phyloP scores from a whole-genome alignment of 1,140 invertebrate genomes.

The Conopomorpha cramerella region DNA sequence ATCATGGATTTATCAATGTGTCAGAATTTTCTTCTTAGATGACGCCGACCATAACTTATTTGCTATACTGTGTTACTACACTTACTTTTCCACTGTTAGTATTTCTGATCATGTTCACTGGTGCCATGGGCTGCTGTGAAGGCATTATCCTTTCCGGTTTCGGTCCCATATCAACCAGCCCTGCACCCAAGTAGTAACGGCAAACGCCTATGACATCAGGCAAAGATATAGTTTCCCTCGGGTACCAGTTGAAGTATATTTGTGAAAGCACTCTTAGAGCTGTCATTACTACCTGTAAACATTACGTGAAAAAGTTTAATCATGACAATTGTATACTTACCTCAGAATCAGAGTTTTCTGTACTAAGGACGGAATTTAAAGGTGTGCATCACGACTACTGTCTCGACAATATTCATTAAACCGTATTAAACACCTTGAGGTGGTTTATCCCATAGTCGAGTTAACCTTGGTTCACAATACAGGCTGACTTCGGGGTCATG shows the following conservation, averaged over 20 bases:
- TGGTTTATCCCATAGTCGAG: no score
- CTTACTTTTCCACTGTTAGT: constrained; percentile 41
- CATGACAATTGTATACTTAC: background rate
- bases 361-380: no score
- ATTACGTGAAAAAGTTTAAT: background rate
- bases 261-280: constrained; percentile 34
- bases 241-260: constrained; percentile 32
- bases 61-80: no score
- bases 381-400: no score
- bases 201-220: constrained; percentile 37
- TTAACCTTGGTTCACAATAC: no score
- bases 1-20: background rate
- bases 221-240: constrained; percentile 17
- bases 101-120: constrained; percentile 14
- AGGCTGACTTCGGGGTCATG: background rate
- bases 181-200: constrained; percentile 32
- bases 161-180: constrained; percentile 18
- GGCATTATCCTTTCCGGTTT: constrained; percentile 40
- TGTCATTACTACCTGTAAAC: constrained; percentile 30
- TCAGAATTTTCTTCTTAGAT: background rate
- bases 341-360: background rate
- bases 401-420: no score
- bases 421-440: no score
- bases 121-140: constrained; percentile 32
- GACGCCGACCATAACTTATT: no score